A percentile compares a stretch with the other conserved stretches of the same genome.
phyloP scores from a whole-genome alignment of 2,888 invertebrate species.

The Girardia tigrina region DNA sequence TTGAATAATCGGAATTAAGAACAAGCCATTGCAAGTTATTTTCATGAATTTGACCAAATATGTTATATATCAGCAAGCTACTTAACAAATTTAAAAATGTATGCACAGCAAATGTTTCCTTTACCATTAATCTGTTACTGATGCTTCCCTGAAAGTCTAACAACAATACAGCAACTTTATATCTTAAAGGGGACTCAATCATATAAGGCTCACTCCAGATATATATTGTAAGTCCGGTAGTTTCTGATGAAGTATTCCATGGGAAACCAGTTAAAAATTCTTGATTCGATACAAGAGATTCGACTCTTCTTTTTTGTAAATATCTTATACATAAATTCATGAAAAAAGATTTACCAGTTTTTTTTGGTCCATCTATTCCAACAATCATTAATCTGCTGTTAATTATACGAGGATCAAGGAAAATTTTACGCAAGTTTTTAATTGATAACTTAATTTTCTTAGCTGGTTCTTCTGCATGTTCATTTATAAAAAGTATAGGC shows the following conservation, averaged over 20 bases:
- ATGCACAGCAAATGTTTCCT: neutral
- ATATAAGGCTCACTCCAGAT: constrained; percentile 15
- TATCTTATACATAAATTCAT: neutral
- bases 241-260: neutral
- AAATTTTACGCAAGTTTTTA: neutral
- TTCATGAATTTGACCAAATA: neutral
- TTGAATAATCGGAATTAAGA: neutral
- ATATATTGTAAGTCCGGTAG: neutral
- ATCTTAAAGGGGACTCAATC: neutral
- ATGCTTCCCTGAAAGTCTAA: neutral
- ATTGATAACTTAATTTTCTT: neutral
- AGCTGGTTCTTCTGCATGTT: neutral
- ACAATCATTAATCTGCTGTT: neutral
- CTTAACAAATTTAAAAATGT: neutral
- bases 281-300: neutral
- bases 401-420: neutral
- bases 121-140: neutral
- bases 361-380: neutral
- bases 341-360: neutral
- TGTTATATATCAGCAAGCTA: neutral
- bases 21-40: neutral
- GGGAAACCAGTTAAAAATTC: neutral
- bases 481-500: neutral
- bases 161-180: neutral
- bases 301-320: neutral